phyloP scores from a whole-genome alignment of 2,113 vertebrate species.

The Paramisgurnus dabryanus region DNA sequence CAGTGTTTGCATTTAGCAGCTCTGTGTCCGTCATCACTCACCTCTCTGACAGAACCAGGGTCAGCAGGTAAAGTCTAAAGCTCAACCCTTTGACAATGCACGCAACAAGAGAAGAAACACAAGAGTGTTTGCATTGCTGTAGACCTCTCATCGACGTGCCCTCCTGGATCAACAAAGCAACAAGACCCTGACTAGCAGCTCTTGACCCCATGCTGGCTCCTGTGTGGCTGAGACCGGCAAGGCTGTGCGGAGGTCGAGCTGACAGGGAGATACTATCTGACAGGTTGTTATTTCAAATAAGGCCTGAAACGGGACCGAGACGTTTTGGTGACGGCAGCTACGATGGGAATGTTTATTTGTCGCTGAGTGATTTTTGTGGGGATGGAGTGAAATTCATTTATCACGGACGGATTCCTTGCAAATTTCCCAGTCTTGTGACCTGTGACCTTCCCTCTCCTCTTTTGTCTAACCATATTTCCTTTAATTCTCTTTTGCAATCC shows the following conservation, averaged over 20 bases:
- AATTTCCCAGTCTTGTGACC: slow-evolving; percentile 33
- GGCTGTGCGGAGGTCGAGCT: slow-evolving; percentile 47
- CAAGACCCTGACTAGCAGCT: slow-evolving; percentile 49
- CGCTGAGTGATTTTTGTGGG: slow-evolving; percentile 46
- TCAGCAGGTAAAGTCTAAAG: slow-evolving; percentile 34
- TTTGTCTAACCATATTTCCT: slow-evolving; percentile 21
- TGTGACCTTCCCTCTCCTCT: background rate
- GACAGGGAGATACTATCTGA: slow-evolving; percentile 57
- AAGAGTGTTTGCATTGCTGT: slow-evolving; percentile 49
- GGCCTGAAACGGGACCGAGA: slow-evolving; percentile 44
- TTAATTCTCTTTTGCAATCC: slow-evolving; percentile 26
- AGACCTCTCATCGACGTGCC: slow-evolving; percentile 41
- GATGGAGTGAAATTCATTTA: slow-evolving; percentile 40
- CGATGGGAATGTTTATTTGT: slow-evolving; percentile 53
- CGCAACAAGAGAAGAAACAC: slow-evolving; percentile 47
- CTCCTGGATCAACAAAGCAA: slow-evolving; percentile 54
- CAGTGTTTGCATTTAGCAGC: slow-evolving; percentile 44
- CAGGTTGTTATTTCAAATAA: slow-evolving; percentile 49
- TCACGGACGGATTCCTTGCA: slow-evolving; percentile 47
- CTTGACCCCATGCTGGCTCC: slow-evolving; percentile 53
- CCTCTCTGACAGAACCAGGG: slow-evolving; percentile 38
- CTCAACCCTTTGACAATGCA: slow-evolving; percentile 34
- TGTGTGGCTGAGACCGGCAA: slow-evolving; percentile 42
- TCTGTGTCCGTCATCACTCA: slow-evolving; percentile 39
- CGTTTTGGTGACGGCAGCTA: slow-evolving; percentile 47